Conservation (phyloP, 2,113 vertebrate species). For the Stomatorhinus ivindoensis region DNA sequence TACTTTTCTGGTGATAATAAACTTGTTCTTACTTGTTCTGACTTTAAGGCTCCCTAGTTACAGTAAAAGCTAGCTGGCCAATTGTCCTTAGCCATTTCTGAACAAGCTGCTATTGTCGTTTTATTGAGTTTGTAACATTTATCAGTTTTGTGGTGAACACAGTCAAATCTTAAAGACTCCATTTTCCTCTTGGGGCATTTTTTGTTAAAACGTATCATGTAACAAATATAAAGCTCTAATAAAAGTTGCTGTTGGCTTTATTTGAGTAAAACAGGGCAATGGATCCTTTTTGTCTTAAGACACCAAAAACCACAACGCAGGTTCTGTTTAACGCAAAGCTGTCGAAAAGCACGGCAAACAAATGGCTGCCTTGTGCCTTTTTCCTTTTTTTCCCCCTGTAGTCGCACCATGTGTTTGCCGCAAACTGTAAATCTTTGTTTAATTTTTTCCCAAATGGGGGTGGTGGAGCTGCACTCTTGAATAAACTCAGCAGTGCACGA, state of each 20-base stretch:
- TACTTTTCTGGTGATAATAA: not conserved
- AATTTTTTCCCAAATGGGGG: conserved; percentile 24
- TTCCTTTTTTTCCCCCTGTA: not conserved
- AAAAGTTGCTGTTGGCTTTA: not conserved
- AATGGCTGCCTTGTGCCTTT: not conserved
- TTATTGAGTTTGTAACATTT: not conserved
- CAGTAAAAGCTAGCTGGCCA: not conserved
- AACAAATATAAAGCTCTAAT: too few relatives aligned
- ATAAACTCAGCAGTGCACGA: conserved; percentile 11
- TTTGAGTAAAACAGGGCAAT: not conserved
- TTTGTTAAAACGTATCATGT: not conserved
- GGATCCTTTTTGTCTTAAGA: not conserved
- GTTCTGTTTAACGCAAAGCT: not conserved
- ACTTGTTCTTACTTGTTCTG: not conserved
- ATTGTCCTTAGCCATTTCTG: not conserved
- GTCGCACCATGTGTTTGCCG: not conserved
- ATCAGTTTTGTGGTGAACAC: not conserved
- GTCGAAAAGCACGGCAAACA: not conserved
- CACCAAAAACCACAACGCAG: not conserved
- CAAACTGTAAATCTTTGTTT: conserved; percentile 34
- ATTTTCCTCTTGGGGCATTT: not conserved
- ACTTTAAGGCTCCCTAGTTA: not conserved
- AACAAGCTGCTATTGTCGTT: not conserved
- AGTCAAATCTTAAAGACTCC: not conserved
- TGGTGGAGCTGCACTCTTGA: conserved; percentile 16